phyloP scores from a whole-genome alignment of 1,140 invertebrate species.

The Drosophila pseudoobscura region DNA sequence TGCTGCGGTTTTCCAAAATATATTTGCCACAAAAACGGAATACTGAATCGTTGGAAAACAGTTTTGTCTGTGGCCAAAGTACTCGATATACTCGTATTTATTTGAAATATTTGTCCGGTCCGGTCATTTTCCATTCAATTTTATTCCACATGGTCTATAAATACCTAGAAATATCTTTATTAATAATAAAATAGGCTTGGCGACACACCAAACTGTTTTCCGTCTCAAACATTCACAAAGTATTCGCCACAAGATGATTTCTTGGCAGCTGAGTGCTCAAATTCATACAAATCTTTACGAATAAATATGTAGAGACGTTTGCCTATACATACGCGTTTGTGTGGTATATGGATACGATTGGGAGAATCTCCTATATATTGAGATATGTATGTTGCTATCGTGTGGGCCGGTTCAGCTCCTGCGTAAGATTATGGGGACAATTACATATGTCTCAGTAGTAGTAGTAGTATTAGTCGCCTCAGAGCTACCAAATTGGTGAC shows the following conservation, averaged over 20 bases:
- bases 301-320: conserved; percentile 16
- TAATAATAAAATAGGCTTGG: conserved; percentile 54
- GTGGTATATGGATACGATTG: not conserved
- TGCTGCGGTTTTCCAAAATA: conserved; percentile 8
- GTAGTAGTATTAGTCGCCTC: conserved; percentile 40
- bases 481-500: conserved; percentile 45
- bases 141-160: conserved; percentile 58
- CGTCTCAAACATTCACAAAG: conserved; percentile 32
- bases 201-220: conserved; percentile 63
- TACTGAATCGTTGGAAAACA: not conserved
- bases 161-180: conserved; percentile 64
- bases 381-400: conserved; percentile 15
- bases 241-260: conserved; percentile 36
- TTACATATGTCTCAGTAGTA: conserved; percentile 27
- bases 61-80: not conserved
- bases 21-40: conserved; percentile 8
- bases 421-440: not conserved
- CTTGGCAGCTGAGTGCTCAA: conserved; percentile 58
- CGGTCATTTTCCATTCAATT: conserved; percentile 37
- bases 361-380: not conserved
- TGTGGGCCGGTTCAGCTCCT: conserved; percentile 6
- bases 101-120: conserved; percentile 17
- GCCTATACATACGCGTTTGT: not conserved
- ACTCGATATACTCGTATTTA: not conserved
- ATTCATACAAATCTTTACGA: conserved; percentile 55